These are phyloP conservation scores for Electrophaes corylata DNA, from an alignment of 2,888 invertebrate genomes.

Conservation along the genomic window DNA sequence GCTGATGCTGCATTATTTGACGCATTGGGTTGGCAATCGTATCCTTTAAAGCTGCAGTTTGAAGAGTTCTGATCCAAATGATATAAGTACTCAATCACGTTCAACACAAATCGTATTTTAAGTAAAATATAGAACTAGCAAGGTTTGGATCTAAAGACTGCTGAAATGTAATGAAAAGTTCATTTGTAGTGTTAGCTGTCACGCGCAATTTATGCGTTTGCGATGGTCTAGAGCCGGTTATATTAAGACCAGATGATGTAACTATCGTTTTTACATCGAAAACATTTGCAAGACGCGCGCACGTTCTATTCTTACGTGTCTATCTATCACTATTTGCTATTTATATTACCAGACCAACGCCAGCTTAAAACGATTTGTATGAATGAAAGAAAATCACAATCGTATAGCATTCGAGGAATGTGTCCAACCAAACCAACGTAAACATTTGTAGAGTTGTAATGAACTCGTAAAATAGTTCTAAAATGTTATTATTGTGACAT, in stretches of 20 bases:
- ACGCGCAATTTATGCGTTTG: constrained; percentile 43
- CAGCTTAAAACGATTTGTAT: constrained; percentile 34
- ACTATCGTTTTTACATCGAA: constrained; percentile 44
- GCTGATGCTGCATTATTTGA: constrained; percentile 17
- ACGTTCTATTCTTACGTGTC: constrained; percentile 42
- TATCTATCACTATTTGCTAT: constrained; percentile 41
- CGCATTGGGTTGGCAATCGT: constrained; percentile 9
- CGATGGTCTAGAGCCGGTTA: constrained; percentile 46
- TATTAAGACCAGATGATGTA: constrained; percentile 49
- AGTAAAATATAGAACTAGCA: too few species aligned
- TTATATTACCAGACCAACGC: constrained; percentile 27
- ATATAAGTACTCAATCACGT: too few species aligned
- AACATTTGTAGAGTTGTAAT: constrained; percentile 28
- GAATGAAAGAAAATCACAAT: constrained; percentile 35
- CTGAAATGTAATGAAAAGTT: constrained; percentile 16
- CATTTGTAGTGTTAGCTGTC: constrained; percentile 28
- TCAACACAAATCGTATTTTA: not conserved
- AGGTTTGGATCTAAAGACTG: not conserved
- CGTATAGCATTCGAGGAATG: constrained; percentile 22
- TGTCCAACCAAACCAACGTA: constrained; percentile 21
- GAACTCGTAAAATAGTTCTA: constrained; percentile 21
- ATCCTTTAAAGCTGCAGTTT: too few species aligned
- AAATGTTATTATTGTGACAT: constrained; percentile 15
- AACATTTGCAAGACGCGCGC: constrained; percentile 38
- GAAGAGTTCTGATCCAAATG: too few species aligned